Base-by-base conservation (phyloP, 2,113 vertebrate species). In the Aspiorhynchus laticeps region DNA sequence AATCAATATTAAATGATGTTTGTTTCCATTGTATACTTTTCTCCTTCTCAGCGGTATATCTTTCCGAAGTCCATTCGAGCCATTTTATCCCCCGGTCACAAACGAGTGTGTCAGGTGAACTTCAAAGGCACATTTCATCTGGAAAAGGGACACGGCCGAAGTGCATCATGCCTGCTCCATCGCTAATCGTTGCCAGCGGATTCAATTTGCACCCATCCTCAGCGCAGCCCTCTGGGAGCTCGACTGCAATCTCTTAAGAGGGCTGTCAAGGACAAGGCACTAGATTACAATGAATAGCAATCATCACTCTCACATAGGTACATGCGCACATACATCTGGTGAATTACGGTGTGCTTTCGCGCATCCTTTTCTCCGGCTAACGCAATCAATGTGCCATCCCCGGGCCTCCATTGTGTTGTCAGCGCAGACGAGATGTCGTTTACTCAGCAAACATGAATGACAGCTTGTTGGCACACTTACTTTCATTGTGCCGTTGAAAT, bases 161-260 rank as follows among this genome's bases (percentile, higher is more conserved):
- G 63, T 65, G 41, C 79, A 73, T 69, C 67, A 21, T 19, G 51
- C 71, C 79, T 33, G 73, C 48, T 86, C 79, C 79, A 80, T 61
- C 63, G 59, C 67, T 86, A 85, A 85, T 80, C 76, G 17, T 61
- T 83, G 80, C 77, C 89, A 88, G 84, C 65, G 87, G 46, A 87
- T 88, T 90, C 80, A 87, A 80, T 90, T 87, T 88, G 83, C 84
- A 85, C 85, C 84, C 80, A 85, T 81, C 61, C 73, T 73, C 61
- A 3, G 9, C n/a, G 7, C 26, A 63, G 74, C 77, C 84, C 85
- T 80, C 83, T 53, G 84, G 74, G 80, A 48, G 65, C 33, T 56
- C 43, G 17, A 21, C 48, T 76, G 67, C 80, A 86, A 83, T 90
- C 85, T 53, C 74, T 78, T 82, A 89, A 82, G 56, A 76, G 75